Evolutionary conservation across 2,888 invertebrate species (phyloP).

Genomic region (Pristionchus arcanus): DNA sequence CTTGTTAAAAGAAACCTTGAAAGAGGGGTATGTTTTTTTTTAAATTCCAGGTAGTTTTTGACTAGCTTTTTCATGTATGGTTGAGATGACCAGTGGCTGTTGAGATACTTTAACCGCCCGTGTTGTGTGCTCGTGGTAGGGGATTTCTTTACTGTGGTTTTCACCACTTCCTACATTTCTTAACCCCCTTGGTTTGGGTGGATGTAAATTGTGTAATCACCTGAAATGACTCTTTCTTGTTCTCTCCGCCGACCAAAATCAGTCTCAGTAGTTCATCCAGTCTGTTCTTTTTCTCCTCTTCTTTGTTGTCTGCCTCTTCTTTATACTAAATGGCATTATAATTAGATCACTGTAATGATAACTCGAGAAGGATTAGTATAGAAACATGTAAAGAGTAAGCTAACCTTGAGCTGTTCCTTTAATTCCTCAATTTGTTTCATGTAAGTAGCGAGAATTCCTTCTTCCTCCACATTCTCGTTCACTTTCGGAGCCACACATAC

Average conservation of each 20-base stretch:
- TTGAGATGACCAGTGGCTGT: too few species aligned
- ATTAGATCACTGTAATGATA: neutral
- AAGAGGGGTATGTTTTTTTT: too few species aligned
- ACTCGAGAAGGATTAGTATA: neutral
- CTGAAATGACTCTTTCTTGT: neutral
- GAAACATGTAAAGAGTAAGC: neutral
- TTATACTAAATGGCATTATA: neutral
- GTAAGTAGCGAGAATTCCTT: slow-evolving; percentile 24
- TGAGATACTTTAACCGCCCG: too few species aligned
- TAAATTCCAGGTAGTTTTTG: too few species aligned
- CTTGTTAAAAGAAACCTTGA: too few species aligned
- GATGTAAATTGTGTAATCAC: neutral
- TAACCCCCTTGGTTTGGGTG: too few species aligned
- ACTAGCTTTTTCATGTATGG: too few species aligned
- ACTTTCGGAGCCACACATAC: slow-evolving; percentile 12
- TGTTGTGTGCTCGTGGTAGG: too few species aligned
- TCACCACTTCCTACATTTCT: too few species aligned
- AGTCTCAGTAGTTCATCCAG: slow-evolving; percentile 46
- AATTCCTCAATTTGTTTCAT: slow-evolving; percentile 49
- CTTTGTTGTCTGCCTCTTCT: slow-evolving; percentile 16
- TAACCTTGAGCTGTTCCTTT: slow-evolving; percentile 52
- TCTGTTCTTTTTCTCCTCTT: slow-evolving; percentile 47
- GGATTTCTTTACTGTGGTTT: too few species aligned
- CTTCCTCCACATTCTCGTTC: slow-evolving; percentile 46
- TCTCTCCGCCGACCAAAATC: slow-evolving; percentile 47